Conservation (phyloP, 2,888 invertebrate genomes). For the Cephus spinipes region DNA sequence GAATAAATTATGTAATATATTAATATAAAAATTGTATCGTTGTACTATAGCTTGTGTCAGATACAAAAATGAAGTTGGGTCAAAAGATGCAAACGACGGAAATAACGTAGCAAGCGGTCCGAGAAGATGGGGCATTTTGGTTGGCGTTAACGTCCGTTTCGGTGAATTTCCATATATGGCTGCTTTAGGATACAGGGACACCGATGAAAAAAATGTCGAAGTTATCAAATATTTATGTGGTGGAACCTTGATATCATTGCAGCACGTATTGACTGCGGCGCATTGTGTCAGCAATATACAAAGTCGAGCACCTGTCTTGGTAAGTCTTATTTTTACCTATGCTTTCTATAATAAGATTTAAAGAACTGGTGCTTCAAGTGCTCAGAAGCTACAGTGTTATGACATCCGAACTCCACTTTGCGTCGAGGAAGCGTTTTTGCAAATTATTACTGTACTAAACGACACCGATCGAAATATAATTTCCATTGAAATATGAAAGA, state of each 20-base stretch:
- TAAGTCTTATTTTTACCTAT: slow-evolving; percentile 24
- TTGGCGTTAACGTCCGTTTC: slow-evolving; percentile 35
- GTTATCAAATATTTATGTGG: slow-evolving; percentile 51
- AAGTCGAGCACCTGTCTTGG: slow-evolving; percentile 45
- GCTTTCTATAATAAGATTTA: too few relatives aligned
- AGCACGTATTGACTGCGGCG: slow-evolving; percentile 56
- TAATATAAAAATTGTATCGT: too few relatives aligned
- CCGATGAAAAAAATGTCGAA: slow-evolving; percentile 11
- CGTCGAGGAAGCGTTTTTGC: too few relatives aligned
- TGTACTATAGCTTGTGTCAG: slow-evolving; percentile 36
- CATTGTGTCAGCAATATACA: slow-evolving; percentile 56
- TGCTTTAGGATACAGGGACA: slow-evolving; percentile 49
- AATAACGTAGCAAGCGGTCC: too few relatives aligned
- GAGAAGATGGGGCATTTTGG: background rate
- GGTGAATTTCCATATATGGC: slow-evolving; percentile 47
- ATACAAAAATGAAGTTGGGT: slow-evolving; percentile 44
- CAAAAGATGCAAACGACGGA: slow-evolving; percentile 14
- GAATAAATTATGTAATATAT: too few relatives aligned
- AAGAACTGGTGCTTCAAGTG: too few relatives aligned
- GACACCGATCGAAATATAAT: too few relatives aligned
- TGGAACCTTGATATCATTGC: slow-evolving; percentile 53
- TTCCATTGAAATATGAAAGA: too few relatives aligned
- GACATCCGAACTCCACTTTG: too few relatives aligned
- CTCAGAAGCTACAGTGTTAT: too few relatives aligned
- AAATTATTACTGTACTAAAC: too few relatives aligned